Evolutionary conservation across 2,113 vertebrate species (phyloP).

Genomic region (Phylloscopus trochilus): DNA sequence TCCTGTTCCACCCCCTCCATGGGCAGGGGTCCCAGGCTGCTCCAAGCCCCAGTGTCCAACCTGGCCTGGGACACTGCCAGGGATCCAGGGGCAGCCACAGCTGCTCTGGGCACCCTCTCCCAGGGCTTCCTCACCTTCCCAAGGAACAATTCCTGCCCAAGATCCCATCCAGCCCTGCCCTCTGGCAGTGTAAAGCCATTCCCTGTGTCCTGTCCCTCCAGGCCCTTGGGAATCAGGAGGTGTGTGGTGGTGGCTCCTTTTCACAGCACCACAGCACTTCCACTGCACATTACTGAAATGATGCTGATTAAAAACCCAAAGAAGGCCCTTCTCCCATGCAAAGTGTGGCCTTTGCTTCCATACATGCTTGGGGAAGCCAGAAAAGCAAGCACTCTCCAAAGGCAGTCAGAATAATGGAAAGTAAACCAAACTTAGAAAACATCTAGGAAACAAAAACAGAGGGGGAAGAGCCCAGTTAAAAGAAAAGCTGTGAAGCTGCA

Average conservation of each 20-base stretch:
- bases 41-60: accelerated
- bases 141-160: neutral
- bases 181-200: neutral
- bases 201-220: accelerated
- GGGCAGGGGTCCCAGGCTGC: no score
- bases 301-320: neutral
- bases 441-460: neutral
- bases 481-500: neutral
- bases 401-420: neutral
- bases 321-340: neutral
- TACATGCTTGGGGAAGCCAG: neutral
- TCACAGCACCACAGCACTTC: neutral
- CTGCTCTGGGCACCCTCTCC: neutral
- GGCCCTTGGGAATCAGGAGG: neutral
- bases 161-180: neutral
- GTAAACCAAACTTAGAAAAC: neutral
- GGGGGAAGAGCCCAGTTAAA: neutral
- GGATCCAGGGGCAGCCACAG: neutral
- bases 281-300: neutral
- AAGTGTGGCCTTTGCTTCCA: neutral
- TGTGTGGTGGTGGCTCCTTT: neutral
- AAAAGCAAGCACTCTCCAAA: neutral
- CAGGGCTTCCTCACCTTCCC: accelerated
- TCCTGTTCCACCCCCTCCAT: accelerated
- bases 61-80: accelerated